Conservation (phyloP, 2,888 invertebrate genomes). For the Lypha dubia region DNA sequence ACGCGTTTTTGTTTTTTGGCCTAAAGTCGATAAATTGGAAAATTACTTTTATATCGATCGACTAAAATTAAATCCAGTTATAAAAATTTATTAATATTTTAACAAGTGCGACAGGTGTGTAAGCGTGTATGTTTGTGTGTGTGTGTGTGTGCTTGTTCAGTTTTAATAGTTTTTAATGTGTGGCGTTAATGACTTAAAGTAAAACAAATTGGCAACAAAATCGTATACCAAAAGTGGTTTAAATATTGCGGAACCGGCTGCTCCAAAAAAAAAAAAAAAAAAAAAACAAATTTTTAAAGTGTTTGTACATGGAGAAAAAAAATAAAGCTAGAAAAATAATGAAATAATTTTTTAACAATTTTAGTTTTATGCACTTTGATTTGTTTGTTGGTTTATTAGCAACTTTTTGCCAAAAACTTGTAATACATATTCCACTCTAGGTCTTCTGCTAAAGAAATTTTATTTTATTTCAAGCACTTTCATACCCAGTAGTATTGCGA, state of each 20-base stretch:
- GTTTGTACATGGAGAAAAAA: constrained; percentile 24
- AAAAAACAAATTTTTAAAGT: no score
- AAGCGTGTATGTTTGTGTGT: not conserved
- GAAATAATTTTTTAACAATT: no score
- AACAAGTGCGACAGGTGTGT: constrained; percentile 44
- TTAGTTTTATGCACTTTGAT: no score
- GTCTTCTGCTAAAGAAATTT: no score
- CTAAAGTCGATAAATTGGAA: constrained; percentile 40
- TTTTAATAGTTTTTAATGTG: constrained; percentile 31
- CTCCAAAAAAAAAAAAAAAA: not conserved
- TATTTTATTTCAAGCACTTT: no score
- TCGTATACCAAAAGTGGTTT: constrained; percentile 36
- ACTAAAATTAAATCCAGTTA: constrained; percentile 73
- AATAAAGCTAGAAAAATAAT: not conserved
- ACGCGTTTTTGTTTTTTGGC: constrained; percentile 58
- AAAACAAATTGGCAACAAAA: constrained; percentile 51
- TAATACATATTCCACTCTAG: no score
- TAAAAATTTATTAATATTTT: constrained; percentile 65
- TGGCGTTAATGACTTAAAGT: constrained; percentile 61
- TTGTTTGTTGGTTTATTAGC: no score
- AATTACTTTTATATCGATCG: constrained; percentile 38
- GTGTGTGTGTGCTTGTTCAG: constrained; percentile 6
- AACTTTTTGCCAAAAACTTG: no score
- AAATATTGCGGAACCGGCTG: constrained; percentile 37
- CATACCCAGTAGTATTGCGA: no score